Evolutionary conservation across 2,113 vertebrate species (phyloP).

Genomic region (Maccullochella peelii): DNA sequence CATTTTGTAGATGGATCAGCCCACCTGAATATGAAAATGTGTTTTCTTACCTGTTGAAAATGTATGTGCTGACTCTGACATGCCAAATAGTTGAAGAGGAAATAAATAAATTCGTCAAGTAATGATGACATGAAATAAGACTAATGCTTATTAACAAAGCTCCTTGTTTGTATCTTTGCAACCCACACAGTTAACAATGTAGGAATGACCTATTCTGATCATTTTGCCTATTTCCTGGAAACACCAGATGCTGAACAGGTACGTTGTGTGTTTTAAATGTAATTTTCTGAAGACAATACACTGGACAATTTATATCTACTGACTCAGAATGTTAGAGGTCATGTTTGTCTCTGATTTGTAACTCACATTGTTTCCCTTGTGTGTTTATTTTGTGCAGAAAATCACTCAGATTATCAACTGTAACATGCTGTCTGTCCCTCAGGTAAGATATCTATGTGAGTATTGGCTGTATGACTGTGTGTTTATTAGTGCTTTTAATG

Average conservation of each 20-base stretch:
- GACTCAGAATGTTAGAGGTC: neutral
- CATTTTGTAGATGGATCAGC: too few relatives aligned
- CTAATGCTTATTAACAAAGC: neutral
- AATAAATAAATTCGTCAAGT: neutral
- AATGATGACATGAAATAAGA: too few relatives aligned
- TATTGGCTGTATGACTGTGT: neutral
- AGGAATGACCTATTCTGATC: conserved; percentile 76
- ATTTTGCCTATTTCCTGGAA: conserved; percentile 79
- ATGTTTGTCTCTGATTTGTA: neutral
- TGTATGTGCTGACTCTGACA: neutral
- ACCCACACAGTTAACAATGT: conserved; percentile 84
- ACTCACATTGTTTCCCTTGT: neutral
- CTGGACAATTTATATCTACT: neutral
- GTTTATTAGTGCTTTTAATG: neutral
- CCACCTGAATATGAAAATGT: too few relatives aligned
- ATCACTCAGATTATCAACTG: conserved; percentile 84
- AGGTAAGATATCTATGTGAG: conserved; percentile 65
- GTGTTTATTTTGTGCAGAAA: conserved; percentile 68
- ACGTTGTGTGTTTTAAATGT: neutral
- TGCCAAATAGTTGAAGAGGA: neutral
- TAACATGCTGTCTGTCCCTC: conserved; percentile 82
- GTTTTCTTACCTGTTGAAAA: too few relatives aligned
- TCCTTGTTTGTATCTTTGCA: conserved; percentile 29
- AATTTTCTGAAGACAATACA: neutral
- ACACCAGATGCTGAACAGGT: conserved; percentile 79